A percentile compares a stretch with the other conserved stretches of the same genome.
Conservation (phyloP, 2,888 invertebrate species). For the Pristionchus fissidentatus region DNA sequence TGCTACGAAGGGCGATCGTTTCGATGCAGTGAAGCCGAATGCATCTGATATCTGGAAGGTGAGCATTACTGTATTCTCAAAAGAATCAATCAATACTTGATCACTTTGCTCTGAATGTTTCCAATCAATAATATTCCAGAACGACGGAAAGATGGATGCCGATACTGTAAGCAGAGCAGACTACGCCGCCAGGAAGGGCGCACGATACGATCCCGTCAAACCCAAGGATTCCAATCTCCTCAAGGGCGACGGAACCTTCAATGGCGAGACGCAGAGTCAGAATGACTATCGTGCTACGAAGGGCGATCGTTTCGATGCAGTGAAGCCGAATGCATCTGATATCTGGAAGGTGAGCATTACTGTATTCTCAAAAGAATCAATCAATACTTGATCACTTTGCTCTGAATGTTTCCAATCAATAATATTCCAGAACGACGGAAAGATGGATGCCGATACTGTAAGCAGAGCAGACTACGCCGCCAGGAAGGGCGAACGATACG, state of each 20-base stretch:
- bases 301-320: constrained; percentile 46
- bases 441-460: constrained; percentile 40
- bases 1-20: constrained; percentile 51
- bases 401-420: background rate
- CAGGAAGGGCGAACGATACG: constrained; percentile 55
- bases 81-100: background rate
- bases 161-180: background rate
- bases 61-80: background rate
- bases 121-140: background rate
- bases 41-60: constrained; percentile 46
- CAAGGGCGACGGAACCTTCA: constrained; percentile 57
- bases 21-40: constrained; percentile 38
- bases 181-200: constrained; percentile 50
- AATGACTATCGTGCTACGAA: constrained; percentile 53
- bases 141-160: background rate
- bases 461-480: constrained; percentile 46
- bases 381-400: background rate
- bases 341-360: constrained; percentile 54
- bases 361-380: background rate
- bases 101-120: background rate
- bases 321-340: constrained; percentile 31
- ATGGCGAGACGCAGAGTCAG: constrained; percentile 53
- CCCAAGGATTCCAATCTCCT: constrained; percentile 51
- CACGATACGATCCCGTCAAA: constrained; percentile 54
- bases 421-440: constrained; percentile 39